Evolutionary conservation across 2,888 invertebrate species (phyloP).

Genomic region (Erebia ligea): DNA sequence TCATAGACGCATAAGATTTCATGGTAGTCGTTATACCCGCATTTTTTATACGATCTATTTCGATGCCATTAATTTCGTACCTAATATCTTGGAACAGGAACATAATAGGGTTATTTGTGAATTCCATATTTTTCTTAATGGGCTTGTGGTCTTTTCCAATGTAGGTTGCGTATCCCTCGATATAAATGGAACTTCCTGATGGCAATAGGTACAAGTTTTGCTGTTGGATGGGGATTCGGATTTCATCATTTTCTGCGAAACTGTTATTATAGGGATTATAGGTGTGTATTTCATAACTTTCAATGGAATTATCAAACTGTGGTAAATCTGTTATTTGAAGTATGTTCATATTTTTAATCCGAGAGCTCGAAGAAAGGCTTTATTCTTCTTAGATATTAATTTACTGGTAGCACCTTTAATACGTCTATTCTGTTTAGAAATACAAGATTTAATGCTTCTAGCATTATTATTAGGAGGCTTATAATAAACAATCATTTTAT

Average conservation of each 20-base stretch:
- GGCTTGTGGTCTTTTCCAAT: background rate
- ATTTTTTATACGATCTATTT: background rate
- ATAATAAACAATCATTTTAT: constrained; percentile 5
- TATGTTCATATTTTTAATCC: background rate
- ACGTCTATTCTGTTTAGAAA: background rate
- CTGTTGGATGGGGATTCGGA: background rate
- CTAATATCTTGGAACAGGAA: background rate
- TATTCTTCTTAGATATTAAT: background rate
- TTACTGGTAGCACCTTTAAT: background rate
- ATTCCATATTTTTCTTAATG: background rate
- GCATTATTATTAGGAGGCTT: background rate
- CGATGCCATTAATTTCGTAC: background rate
- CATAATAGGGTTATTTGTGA: background rate
- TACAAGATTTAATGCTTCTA: background rate
- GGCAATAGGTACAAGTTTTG: background rate
- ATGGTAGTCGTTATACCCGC: background rate
- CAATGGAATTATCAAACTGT: background rate
- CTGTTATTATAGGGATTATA: background rate
- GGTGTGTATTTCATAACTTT: background rate
- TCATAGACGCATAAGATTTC: background rate
- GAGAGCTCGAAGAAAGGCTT: background rate
- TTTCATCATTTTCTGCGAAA: constrained; percentile 1
- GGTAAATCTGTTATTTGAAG: background rate
- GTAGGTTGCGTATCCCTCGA: background rate
- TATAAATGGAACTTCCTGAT: background rate